These are phyloP conservation scores for Megalopta genalis DNA, from an alignment of 1,140 invertebrate genomes.

Conservation along the genomic window DNA sequence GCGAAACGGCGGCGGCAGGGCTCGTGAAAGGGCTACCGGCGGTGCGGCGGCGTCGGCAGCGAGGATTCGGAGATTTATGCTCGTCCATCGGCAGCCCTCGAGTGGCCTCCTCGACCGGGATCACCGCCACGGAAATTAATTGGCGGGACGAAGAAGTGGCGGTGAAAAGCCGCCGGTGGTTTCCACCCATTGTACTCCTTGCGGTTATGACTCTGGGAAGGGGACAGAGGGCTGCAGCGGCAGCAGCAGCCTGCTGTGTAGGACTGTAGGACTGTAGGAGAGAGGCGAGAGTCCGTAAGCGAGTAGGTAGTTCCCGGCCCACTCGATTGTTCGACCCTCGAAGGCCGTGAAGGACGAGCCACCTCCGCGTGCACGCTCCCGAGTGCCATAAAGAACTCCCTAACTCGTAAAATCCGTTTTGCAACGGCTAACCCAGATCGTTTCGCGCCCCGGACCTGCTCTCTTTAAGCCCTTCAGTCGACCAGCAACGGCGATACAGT, in stretches of 20 bases:
- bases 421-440: neutral
- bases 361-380: slow-evolving; percentile 44
- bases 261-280: slow-evolving; percentile 35
- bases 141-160: slow-evolving; percentile 69
- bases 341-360: slow-evolving; percentile 61
- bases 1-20: too few species aligned
- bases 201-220: slow-evolving; percentile 67
- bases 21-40: too few species aligned
- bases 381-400: slow-evolving; percentile 28
- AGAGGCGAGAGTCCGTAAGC: slow-evolving; percentile 68
- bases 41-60: too few species aligned
- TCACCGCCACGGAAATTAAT: slow-evolving; percentile 70
- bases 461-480: neutral
- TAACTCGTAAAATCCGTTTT: slow-evolving; percentile 20
- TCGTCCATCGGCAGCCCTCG: slow-evolving; percentile 33
- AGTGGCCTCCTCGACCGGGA: slow-evolving; percentile 56
- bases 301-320: slow-evolving; percentile 66
- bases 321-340: slow-evolving; percentile 63
- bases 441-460: too few species aligned
- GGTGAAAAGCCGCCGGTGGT: slow-evolving; percentile 66
- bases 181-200: slow-evolving; percentile 67
- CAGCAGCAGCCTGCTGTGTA: slow-evolving; percentile 12
- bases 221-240: slow-evolving; percentile 36
- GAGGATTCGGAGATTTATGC: slow-evolving; percentile 38
- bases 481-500: too few species aligned